A percentile compares a stretch with the other conserved stretches of the same genome.
These are phyloP conservation scores for Phataginus tricuspis DNA, from an alignment of 2,797 vertebrate genomes.

Conservation along the genomic window DNA sequence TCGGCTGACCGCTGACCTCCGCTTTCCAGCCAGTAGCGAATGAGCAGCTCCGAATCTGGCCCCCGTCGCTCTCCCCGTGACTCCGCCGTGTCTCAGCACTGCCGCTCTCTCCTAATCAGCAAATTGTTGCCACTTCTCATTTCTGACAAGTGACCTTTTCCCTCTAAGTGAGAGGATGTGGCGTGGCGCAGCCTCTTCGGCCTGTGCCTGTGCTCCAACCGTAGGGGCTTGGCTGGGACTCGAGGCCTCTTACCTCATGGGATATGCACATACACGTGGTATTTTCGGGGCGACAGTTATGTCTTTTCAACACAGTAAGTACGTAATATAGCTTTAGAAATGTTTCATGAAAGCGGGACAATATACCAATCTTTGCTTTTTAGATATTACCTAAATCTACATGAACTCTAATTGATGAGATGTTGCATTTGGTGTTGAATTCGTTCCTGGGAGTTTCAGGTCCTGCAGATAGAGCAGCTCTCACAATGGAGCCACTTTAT, in stretches of 20 bases:
- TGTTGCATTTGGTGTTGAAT: neutral
- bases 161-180: neutral
- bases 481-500: conserved; percentile 63
- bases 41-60: neutral
- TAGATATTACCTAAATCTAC: neutral
- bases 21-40: neutral
- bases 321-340: neutral
- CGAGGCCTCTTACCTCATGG: neutral
- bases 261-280: neutral
- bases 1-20: accelerated
- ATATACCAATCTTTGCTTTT: neutral
- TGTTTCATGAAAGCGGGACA: neutral
- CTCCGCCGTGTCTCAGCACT: neutral
- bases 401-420: neutral
- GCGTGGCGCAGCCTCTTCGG: neutral
- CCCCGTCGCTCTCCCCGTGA: neutral
- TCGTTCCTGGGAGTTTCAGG: conserved; percentile 23
- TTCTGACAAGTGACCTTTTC: neutral
- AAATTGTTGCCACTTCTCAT: neutral
- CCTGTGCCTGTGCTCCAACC: no score
- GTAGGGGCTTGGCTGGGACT: no score
- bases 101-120: neutral
- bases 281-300: neutral
- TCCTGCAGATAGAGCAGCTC: conserved; percentile 47
- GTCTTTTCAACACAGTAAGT: neutral